phyloP scores from a whole-genome alignment of 2,888 invertebrate species.

The Salpingus planirostris region DNA sequence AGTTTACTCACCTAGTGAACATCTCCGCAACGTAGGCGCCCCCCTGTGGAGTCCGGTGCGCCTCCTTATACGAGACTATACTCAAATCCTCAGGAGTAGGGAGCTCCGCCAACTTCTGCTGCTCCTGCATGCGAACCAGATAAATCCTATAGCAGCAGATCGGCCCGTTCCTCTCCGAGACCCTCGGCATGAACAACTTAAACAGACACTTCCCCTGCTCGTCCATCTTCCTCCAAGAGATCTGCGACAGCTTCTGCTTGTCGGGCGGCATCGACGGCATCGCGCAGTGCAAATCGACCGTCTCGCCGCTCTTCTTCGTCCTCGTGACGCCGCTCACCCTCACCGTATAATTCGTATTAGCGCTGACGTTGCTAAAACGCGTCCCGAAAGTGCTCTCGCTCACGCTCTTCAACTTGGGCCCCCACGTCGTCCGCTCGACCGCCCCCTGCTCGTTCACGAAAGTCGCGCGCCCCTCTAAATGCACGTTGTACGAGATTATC shows the following conservation, averaged over 20 bases:
- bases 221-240: slow-evolving; percentile 54
- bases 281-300: slow-evolving; percentile 53
- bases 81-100: slow-evolving; percentile 61
- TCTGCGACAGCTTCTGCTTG: slow-evolving; percentile 49
- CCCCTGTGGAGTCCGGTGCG: slow-evolving; percentile 56
- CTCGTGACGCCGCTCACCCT: slow-evolving; percentile 69
- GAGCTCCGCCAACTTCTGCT: slow-evolving; percentile 55
- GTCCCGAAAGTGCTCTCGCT: slow-evolving; percentile 44
- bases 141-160: slow-evolving; percentile 82
- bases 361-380: slow-evolving; percentile 60
- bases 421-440: slow-evolving; percentile 47
- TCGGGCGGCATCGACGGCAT: slow-evolving; percentile 68
- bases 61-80: slow-evolving; percentile 63
- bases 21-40: slow-evolving; percentile 82
- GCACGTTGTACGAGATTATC: slow-evolving; percentile 64
- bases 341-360: slow-evolving; percentile 79
- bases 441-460: slow-evolving; percentile 48
- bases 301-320: slow-evolving; percentile 62
- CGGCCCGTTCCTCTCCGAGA: slow-evolving; percentile 77
- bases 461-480: slow-evolving; percentile 47
- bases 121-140: slow-evolving; percentile 59
- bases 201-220: slow-evolving; percentile 62
- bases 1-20: slow-evolving; percentile 64
- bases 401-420: slow-evolving; percentile 52
- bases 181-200: slow-evolving; percentile 63